Percentiles rank a stretch among this genome's conserved stretches.
phyloP scores from a whole-genome alignment of 1,140 invertebrate genomes.

The Danaus melanippus region DNA sequence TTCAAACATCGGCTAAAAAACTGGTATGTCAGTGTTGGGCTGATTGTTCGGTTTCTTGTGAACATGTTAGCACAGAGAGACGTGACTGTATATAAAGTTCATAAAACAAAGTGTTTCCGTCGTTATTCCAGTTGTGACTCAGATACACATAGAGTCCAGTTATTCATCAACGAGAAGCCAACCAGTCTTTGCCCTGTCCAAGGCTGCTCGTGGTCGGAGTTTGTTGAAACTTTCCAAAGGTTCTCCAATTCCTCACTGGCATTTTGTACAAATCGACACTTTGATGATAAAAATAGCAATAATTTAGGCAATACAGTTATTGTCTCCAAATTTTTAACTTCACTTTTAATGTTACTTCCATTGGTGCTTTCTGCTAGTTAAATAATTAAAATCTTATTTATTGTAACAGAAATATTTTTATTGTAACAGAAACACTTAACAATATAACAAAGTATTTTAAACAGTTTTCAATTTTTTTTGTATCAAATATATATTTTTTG shows the following conservation, averaged over 20 bases:
- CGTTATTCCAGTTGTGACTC: conserved; percentile 34
- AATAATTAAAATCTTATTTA: conserved; percentile 1
- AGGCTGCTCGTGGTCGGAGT: conserved; percentile 47
- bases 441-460: too few relatives aligned
- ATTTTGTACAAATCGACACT: conserved; percentile 35
- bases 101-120: background rate
- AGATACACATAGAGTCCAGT: conserved; percentile 32
- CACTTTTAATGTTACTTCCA: conserved; percentile 3
- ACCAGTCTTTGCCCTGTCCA: conserved; percentile 39
- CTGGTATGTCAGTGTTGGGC: too few relatives aligned
- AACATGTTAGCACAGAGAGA: too few relatives aligned
- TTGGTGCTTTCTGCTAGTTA: background rate
- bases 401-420: background rate
- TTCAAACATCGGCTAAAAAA: too few relatives aligned
- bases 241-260: conserved; percentile 32
- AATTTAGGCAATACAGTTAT: background rate
- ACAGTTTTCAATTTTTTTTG: too few relatives aligned
- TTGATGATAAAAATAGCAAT: background rate
- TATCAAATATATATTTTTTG: too few relatives aligned
- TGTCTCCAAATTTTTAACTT: background rate
- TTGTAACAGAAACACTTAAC: too few relatives aligned
- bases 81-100: conserved; percentile 2
- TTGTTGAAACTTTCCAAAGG: conserved; percentile 31
- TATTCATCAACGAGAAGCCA: conserved; percentile 44
- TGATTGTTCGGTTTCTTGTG: too few relatives aligned